Conservation (phyloP, 2,113 vertebrate species). For the Otocyon megalotis region DNA sequence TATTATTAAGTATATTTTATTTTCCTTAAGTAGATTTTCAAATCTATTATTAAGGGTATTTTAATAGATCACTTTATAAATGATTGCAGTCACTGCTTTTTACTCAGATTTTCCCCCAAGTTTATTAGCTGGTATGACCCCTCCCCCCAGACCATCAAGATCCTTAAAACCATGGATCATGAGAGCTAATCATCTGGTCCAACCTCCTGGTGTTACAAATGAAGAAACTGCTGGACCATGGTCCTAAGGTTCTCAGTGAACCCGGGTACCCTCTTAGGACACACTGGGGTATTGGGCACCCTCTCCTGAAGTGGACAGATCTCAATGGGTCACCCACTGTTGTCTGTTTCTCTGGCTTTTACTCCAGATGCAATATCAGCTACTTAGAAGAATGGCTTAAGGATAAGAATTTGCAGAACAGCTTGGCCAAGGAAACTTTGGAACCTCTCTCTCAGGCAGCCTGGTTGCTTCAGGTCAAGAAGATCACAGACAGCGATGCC, state of each 20-base stretch:
- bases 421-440: conserved; percentile 93
- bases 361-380: conserved; percentile 96
- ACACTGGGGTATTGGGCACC: neutral
- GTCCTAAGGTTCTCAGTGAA: neutral
- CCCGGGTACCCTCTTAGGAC: neutral
- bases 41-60: neutral
- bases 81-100: neutral
- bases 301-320: neutral
- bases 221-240: neutral
- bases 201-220: neutral
- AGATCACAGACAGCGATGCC: conserved; percentile 95
- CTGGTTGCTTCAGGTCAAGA: conserved; percentile 98
- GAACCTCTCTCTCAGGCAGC: conserved; percentile 95
- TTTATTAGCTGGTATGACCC: neutral
- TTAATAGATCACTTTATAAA: neutral
- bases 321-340: neutral
- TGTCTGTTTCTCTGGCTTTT: conserved; percentile 59
- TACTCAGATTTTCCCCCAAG: neutral
- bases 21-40: neutral
- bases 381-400: conserved; percentile 99
- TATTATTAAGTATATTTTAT: neutral
- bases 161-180: neutral
- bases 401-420: conserved; percentile 93
- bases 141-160: neutral
- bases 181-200: neutral